Percentiles rank a stretch among this genome's conserved stretches.
Evolutionary conservation across 2,888 invertebrate species (phyloP).

Genomic region (Sinopyrophorus schimmeli): DNA sequence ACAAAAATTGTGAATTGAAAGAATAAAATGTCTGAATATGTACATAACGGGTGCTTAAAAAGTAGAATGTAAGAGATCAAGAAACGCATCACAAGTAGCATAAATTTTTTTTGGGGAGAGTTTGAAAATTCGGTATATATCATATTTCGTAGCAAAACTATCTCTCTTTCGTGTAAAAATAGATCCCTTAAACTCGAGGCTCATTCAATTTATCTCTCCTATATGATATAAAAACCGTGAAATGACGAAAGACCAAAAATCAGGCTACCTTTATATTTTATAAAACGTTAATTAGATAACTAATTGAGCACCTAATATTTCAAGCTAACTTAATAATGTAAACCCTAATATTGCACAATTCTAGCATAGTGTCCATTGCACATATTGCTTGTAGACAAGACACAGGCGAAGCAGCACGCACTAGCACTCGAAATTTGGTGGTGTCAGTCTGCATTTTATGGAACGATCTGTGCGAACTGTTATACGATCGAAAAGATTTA

Average conservation of each 20-base stretch:
- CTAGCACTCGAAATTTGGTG: conserved; percentile 37
- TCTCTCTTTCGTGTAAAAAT: too few species aligned
- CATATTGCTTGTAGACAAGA: conserved; percentile 46
- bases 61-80: too few species aligned
- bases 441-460: conserved; percentile 31
- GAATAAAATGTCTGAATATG: too few species aligned
- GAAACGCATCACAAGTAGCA: too few species aligned
- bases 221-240: too few species aligned
- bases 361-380: conserved; percentile 52
- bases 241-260: conserved; percentile 22
- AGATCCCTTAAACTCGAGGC: too few species aligned
- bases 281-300: conserved; percentile 38
- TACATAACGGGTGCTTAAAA: too few species aligned
- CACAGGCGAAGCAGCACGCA: conserved; percentile 39
- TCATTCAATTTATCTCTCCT: too few species aligned
- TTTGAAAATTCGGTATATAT: too few species aligned
- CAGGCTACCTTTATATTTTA: conserved; percentile 19
- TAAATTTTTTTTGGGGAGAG: too few species aligned
- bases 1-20: too few species aligned
- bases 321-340: conserved; percentile 56
- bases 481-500: conserved; percentile 21
- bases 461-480: conserved; percentile 31
- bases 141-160: too few species aligned
- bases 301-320: conserved; percentile 58
- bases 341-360: conserved; percentile 57